Evolutionary conservation across 64 coral and sea anemone species (phyloP), one percentile per base, ranked within the genome.

Genomic region (Anthopleura sola): DNA sequence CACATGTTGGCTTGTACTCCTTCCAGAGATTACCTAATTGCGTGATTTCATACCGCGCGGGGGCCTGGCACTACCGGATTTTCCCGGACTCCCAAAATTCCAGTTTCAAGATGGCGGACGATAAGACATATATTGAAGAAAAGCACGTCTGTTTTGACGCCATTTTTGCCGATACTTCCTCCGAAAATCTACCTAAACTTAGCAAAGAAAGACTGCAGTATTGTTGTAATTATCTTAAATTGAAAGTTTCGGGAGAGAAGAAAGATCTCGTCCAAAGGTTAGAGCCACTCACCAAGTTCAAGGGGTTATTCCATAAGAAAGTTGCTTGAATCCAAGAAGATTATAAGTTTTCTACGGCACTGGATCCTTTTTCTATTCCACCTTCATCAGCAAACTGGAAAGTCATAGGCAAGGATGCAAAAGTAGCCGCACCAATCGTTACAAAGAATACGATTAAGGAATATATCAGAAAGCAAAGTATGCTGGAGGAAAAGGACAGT

Each of bases 401-500:
- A 19, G 85, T 87, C 37, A 56, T 92, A 55, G 80, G 80, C n/a
- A 92, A 51, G 64, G 46, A 87, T 18, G 44, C 79, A 87, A 51
- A 80, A 82, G 84, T 87, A 60, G 68, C 80, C 36, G 90, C 84
- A 31, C 90, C 90, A 47, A 74, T 87, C 32, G 78, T 92, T 13
- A 92, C 90, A 14, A 85, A 82, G 32, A 87, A 79, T 33, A 87
- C 79, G 49, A 92, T 92, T 56, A 87, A 87, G 36, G 90, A 92
- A 83, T 93, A 83, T 93, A 88, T 53, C 86, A 88, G 87, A 93
- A 88, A 86, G 91, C 91, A 3, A 88, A 93, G 75, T 93, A 75
- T 80, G 83, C 86, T 86, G 86, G 83, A 84, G 88, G 91, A 21
- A 93, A 86, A 93, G 91, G 82, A 39, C 86, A 93, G 44, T 93